phyloP scores from a whole-genome alignment of 2,888 invertebrate species.

The Temnothorax unifasciatus region DNA sequence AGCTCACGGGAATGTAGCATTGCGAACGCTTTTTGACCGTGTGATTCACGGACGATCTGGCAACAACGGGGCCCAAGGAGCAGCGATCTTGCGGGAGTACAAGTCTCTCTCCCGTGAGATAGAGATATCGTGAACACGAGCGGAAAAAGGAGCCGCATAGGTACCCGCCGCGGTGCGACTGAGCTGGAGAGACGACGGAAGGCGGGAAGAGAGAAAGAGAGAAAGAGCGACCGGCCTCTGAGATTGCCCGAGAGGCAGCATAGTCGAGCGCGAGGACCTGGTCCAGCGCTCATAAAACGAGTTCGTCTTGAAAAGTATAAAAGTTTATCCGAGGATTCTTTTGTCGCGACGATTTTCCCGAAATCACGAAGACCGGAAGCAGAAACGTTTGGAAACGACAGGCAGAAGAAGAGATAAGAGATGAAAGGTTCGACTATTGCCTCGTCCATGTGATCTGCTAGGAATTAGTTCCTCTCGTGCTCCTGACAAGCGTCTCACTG shows the following conservation, averaged over 20 bases:
- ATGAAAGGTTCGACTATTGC: constrained; percentile 53
- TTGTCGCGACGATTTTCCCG: constrained; percentile 7
- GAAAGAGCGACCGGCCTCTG: constrained; percentile 42
- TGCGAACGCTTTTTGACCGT: constrained; percentile 74
- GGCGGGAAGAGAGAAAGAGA: constrained; percentile 21
- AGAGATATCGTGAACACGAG: constrained; percentile 61
- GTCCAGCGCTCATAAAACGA: constrained; percentile 74
- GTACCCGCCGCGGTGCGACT: constrained; percentile 30
- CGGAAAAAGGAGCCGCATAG: constrained; percentile 46
- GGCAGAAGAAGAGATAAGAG: not conserved
- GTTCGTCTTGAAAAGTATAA: constrained; percentile 64
- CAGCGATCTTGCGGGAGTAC: constrained; percentile 76
- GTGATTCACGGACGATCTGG: constrained; percentile 80
- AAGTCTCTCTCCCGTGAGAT: constrained; percentile 73
- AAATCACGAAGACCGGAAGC: not conserved
- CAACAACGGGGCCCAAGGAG: constrained; percentile 74
- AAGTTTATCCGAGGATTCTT: constrained; percentile 27
- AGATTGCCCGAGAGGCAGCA: constrained; percentile 32
- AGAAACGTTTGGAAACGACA: constrained; percentile 6
- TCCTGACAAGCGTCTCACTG: constrained; percentile 19
- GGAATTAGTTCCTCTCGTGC: constrained; percentile 40
- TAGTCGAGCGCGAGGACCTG: constrained; percentile 55
- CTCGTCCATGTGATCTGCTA: constrained; percentile 67
- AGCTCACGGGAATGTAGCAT: constrained; percentile 54
- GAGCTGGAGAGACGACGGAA: constrained; percentile 43